Conservation (phyloP, 2,113 vertebrate species). For the Camelus bactrianus region DNA sequence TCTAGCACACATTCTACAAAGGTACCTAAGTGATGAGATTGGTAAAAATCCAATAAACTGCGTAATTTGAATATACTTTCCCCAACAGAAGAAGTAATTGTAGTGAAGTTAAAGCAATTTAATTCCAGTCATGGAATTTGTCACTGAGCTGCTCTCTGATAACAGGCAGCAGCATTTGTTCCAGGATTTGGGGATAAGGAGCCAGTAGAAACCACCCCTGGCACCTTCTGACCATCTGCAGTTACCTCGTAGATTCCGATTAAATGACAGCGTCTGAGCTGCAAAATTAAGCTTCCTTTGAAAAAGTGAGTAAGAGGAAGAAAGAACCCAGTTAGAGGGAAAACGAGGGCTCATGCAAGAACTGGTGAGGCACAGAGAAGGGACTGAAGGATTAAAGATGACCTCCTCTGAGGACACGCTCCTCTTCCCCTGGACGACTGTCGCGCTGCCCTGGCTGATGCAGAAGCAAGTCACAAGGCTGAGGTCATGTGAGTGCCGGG, state of each 20-base stretch:
- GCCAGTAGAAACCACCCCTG: conserved; percentile 60
- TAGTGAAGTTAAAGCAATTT: conserved; percentile 71
- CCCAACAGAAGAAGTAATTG: conserved; percentile 70
- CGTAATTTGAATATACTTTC: conserved; percentile 44
- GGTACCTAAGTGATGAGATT: conserved; percentile 26
- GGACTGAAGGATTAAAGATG: conserved; percentile 58
- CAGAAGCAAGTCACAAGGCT: background rate
- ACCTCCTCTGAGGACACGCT: conserved; percentile 50
- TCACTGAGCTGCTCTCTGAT: conserved; percentile 69
- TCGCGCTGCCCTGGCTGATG: background rate
- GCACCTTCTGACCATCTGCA: conserved; percentile 67
- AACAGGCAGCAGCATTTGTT: conserved; percentile 16
- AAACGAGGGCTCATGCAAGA: background rate
- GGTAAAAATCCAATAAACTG: conserved; percentile 58
- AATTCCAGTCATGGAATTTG: conserved; percentile 66
- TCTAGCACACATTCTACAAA: conserved; percentile 41
- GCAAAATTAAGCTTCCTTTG: conserved; percentile 65
- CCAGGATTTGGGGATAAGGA: background rate
- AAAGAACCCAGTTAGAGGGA: conserved; percentile 13
- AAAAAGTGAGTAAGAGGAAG: conserved; percentile 48
- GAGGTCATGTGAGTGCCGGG: background rate
- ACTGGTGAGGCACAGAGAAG: conserved; percentile 54
- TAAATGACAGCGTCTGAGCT: conserved; percentile 61
- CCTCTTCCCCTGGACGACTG: background rate
- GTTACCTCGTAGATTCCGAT: conserved; percentile 60